These are phyloP conservation scores for Hyposoter dolosus DNA, from an alignment of 2,888 invertebrate genomes.

Conservation along the genomic window DNA sequence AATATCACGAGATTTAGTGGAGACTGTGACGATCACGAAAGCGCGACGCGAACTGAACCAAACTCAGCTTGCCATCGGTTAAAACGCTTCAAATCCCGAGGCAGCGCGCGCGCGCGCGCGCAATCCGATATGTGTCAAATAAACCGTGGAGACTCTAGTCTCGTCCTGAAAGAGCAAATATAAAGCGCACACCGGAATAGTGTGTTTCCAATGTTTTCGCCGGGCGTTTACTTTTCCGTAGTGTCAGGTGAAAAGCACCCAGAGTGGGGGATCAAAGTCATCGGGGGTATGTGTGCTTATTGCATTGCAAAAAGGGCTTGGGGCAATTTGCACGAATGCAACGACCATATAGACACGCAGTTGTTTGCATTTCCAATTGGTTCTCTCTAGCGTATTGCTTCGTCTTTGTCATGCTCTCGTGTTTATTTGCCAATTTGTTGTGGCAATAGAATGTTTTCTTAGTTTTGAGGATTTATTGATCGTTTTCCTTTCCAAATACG, in stretches of 20 bases:
- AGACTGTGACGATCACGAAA: slow-evolving; percentile 71
- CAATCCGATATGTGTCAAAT: slow-evolving; percentile 64
- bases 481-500: no score
- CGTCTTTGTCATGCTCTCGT: not conserved
- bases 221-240: slow-evolving; percentile 13
- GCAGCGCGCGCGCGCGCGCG: slow-evolving; percentile 71
- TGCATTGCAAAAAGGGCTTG: slow-evolving; percentile 4
- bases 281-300: slow-evolving; percentile 19
- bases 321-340: not conserved
- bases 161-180: slow-evolving; percentile 27
- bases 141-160: slow-evolving; percentile 40
- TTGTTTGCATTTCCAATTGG: slow-evolving; percentile 11
- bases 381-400: not conserved
- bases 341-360: not conserved
- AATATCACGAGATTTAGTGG: slow-evolving; percentile 22
- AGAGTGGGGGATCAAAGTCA: slow-evolving; percentile 17
- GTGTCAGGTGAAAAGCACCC: slow-evolving; percentile 31
- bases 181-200: slow-evolving; percentile 24
- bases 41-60: slow-evolving; percentile 77
- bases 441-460: not conserved
- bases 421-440: not conserved
- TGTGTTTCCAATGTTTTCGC: slow-evolving; percentile 36
- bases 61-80: slow-evolving; percentile 73
- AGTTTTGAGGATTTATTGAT: not conserved
- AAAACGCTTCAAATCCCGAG: slow-evolving; percentile 73